These are phyloP conservation scores for Dendroctonus ponderosae DNA, from an alignment of 1,140 invertebrate genomes.

Conservation along the genomic window DNA sequence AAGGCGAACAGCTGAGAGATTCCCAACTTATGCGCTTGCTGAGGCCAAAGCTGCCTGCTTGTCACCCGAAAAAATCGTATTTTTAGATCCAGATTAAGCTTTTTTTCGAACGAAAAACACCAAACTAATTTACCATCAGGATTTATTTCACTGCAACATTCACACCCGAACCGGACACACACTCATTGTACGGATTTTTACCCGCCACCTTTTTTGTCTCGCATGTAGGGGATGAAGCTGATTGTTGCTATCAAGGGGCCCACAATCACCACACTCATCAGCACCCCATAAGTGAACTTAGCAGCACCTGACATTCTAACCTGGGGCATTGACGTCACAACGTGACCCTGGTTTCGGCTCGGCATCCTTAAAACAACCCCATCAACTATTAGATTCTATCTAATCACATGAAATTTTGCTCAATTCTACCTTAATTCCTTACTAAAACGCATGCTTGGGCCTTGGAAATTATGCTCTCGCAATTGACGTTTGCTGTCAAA, in stretches of 20 bases:
- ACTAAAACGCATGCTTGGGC: no score
- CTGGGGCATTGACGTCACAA: constrained; percentile 2
- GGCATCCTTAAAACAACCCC: constrained; percentile 9
- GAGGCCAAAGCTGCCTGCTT: not conserved
- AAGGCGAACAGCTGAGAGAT: constrained; percentile 24
- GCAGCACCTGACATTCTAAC: not conserved
- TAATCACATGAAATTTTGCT: not conserved
- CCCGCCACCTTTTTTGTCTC: not conserved
- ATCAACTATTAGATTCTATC: not conserved
- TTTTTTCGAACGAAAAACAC: not conserved
- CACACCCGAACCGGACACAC: no score
- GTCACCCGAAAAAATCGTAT: not conserved
- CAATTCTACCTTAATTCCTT: not conserved
- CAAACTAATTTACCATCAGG: no score
- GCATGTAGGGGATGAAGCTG: constrained; percentile 13
- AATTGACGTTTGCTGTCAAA: no score
- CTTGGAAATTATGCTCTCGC: no score
- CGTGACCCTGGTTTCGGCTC: constrained; percentile 1
- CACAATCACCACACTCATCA: not conserved
- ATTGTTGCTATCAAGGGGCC: constrained; percentile 9
- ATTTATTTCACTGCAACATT: no score
- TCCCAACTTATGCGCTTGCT: no score
- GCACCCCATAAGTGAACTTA: constrained; percentile 5
- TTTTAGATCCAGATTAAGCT: not conserved
- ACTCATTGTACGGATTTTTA: not conserved